A percentile compares a stretch with the other conserved stretches of the same genome.
These are phyloP conservation scores for Parnassius orleans DNA, from an alignment of 2,888 invertebrate genomes.

Conservation along the genomic window DNA sequence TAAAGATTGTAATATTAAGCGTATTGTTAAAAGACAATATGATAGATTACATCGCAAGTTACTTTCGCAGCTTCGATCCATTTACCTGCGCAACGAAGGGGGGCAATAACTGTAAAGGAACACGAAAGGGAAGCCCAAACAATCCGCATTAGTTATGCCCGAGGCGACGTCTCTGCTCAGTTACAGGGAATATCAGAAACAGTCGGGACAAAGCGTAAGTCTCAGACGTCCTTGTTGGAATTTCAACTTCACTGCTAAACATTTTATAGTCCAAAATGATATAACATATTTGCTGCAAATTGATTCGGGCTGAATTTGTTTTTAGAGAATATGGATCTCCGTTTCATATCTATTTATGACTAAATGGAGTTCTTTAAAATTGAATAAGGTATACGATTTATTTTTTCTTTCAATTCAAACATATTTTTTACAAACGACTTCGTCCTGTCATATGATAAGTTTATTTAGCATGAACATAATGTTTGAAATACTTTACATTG, in stretches of 20 bases:
- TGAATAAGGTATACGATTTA: neutral
- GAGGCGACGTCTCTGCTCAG: constrained; percentile 4
- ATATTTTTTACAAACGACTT: neutral
- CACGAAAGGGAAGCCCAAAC: constrained; percentile 7
- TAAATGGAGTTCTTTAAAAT: constrained; percentile 1
- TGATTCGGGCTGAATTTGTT: neutral
- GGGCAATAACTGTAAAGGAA: constrained; percentile 1
- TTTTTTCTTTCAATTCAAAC: neutral
- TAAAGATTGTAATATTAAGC: neutral
- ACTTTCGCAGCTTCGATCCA: constrained; percentile 7
- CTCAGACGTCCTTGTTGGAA: neutral
- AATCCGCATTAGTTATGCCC: constrained; percentile 14
- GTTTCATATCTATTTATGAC: constrained; percentile 10
- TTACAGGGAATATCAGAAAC: constrained; percentile 4
- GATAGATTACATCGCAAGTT: neutral
- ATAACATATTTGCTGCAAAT: neutral
- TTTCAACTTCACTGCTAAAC: neutral
- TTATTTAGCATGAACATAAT: neutral
- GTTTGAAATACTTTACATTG: too few species aligned
- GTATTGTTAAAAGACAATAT: neutral
- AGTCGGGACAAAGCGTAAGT: neutral
- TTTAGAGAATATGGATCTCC: neutral
- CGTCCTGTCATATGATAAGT: neutral
- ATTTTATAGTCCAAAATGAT: neutral
- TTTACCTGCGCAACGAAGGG: constrained; percentile 6